A percentile compares a stretch with the other conserved stretches of the same genome.
Conservation (phyloP, 1,140 invertebrate species). For the Eciton burchellii region DNA sequence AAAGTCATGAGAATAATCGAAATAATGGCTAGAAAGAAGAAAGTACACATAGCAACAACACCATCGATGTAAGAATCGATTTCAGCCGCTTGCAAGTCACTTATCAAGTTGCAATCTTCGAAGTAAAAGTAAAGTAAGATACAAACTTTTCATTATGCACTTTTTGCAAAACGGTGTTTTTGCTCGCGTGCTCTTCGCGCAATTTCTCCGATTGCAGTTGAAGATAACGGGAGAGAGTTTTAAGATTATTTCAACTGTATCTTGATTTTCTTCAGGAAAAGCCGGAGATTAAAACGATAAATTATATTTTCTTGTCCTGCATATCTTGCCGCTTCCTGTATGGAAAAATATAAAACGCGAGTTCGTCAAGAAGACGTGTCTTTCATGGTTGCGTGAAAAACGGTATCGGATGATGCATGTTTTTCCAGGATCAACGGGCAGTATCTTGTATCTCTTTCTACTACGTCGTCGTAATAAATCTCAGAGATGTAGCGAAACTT, state of each 20-base stretch:
- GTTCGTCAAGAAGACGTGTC: not conserved
- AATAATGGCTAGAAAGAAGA: not conserved
- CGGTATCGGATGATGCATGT: slow-evolving; percentile 11
- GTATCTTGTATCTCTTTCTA: slow-evolving; percentile 47
- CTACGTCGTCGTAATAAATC: slow-evolving; percentile 16
- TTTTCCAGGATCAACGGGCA: slow-evolving; percentile 46
- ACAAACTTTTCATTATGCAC: no score
- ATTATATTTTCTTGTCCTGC: not conserved
- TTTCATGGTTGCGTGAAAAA: slow-evolving; percentile 28
- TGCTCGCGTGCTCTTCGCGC: not conserved
- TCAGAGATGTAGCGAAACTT: slow-evolving; percentile 36
- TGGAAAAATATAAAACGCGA: slow-evolving; percentile 15
- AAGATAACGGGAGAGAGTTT: not conserved
- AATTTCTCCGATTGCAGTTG: not conserved
- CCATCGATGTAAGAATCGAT: not conserved
- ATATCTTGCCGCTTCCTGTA: not conserved
- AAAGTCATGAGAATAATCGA: not conserved
- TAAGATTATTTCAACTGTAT: not conserved
- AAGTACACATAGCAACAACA: not conserved
- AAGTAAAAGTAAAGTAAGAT: no score
- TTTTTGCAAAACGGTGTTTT: not conserved
- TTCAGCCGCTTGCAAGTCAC: not conserved
- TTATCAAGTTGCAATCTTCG: not conserved
- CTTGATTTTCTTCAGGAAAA: slow-evolving; percentile 17
- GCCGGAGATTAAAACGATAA: not conserved